Percentiles rank a stretch among this genome's conserved stretches.
Evolutionary conservation across 2,888 invertebrate genomes (phyloP).

Genomic region (Beris morrisii): DNA sequence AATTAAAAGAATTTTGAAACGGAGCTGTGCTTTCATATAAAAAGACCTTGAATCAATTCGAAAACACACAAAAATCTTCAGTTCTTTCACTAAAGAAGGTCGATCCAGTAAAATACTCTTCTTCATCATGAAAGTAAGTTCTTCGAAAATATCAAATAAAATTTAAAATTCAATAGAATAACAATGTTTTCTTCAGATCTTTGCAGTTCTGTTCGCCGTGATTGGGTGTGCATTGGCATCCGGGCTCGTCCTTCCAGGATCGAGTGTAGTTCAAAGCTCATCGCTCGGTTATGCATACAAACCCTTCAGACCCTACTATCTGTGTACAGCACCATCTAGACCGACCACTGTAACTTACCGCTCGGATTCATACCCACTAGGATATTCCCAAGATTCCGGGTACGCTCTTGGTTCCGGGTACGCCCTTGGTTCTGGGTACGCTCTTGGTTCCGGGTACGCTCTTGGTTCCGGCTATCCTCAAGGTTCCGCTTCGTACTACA

Average conservation of each 20-base stretch:
- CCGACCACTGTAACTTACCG: too few species aligned
- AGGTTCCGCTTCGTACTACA: too few species aligned
- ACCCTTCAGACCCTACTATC: slow-evolving; percentile 57
- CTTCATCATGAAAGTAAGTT: slow-evolving; percentile 17
- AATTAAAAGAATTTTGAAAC: too few species aligned
- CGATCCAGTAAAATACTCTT: not conserved
- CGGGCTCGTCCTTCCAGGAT: slow-evolving; percentile 5
- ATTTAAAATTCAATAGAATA: too few species aligned
- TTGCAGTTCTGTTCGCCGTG: not conserved
- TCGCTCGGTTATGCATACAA: slow-evolving; percentile 55
- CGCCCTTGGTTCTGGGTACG: too few species aligned
- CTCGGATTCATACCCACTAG: too few species aligned
- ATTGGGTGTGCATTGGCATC: slow-evolving; percentile 18
- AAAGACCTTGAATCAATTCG: not conserved
- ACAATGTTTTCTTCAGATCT: not conserved
- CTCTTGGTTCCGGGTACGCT: too few species aligned
- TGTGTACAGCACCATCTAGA: slow-evolving; percentile 48
- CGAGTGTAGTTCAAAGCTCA: slow-evolving; percentile 37
- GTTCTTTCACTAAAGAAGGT: too few species aligned
- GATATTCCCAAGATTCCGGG: too few species aligned
- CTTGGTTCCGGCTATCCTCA: too few species aligned
- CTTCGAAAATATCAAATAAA: not conserved
- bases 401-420: too few species aligned
- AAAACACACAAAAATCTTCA: too few species aligned
- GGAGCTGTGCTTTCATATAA: not conserved